phyloP scores from a whole-genome alignment of 2,113 vertebrate genomes.

The Marmota flaviventris region DNA sequence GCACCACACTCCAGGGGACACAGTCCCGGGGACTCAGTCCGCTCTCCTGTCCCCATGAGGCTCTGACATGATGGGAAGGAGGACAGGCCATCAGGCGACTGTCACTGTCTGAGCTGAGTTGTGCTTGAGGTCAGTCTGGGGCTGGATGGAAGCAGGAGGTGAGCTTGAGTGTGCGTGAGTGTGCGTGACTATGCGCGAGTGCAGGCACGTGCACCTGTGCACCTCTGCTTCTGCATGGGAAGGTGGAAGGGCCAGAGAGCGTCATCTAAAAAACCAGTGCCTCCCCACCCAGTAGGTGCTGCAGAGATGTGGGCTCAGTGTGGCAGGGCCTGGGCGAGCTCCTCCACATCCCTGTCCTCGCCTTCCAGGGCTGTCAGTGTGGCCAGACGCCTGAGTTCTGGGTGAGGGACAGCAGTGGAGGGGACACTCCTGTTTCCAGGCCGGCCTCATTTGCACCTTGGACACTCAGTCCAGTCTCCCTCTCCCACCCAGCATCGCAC shows the following conservation, averaged over 20 bases:
- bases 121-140: background rate
- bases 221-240: background rate
- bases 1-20: background rate
- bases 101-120: background rate
- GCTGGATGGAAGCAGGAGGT: background rate
- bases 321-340: background rate
- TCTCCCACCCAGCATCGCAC: background rate
- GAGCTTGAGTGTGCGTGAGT: too few species aligned
- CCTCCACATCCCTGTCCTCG: background rate
- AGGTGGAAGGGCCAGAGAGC: too few species aligned
- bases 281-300: background rate
- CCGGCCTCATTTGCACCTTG: background rate
- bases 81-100: rapidly evolving
- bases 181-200: background rate
- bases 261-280: background rate
- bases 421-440: background rate
- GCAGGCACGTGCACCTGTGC: too few species aligned
- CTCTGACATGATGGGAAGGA: background rate
- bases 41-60: background rate
- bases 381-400: background rate
- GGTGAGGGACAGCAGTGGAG: background rate
- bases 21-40: background rate
- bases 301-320: too few species aligned
- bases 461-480: background rate
- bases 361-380: background rate